Percentiles rank a stretch among this genome's conserved stretches.
Evolutionary conservation across 2,113 vertebrate genomes (phyloP).

Genomic region (Emydocephalus ijimae): DNA sequence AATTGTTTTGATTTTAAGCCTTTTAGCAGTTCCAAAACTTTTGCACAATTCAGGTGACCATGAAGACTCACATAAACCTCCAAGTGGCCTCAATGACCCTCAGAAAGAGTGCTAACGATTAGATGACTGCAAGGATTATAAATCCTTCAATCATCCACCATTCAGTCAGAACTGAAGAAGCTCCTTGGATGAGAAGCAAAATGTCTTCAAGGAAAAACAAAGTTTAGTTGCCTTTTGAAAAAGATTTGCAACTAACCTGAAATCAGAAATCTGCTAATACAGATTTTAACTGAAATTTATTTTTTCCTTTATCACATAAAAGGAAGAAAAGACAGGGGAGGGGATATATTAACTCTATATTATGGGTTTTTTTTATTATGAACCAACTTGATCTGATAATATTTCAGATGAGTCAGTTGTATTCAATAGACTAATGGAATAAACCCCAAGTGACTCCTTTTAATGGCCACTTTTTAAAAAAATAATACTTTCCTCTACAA

Average conservation of each 20-base stretch:
- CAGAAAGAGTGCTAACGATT: neutral
- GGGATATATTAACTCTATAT: neutral
- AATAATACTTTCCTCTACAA: neutral
- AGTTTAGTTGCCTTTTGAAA: neutral
- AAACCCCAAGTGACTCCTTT: neutral
- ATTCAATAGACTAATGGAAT: neutral
- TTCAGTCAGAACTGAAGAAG: neutral
- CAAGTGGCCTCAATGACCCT: neutral
- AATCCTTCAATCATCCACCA: neutral
- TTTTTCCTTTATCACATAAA: neutral
- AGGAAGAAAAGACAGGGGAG: neutral
- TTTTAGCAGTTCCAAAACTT: neutral
- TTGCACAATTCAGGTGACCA: neutral
- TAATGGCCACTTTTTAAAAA: neutral
- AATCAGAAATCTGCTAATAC: neutral
- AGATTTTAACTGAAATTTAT: neutral
- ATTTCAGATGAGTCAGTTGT: neutral
- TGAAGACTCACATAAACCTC: neutral
- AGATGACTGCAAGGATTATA: neutral
- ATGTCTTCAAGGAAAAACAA: neutral
- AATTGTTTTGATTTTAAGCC: neutral
- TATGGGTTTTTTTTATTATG: neutral
- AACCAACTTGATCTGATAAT: neutral
- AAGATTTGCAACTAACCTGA: neutral
- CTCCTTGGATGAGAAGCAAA: neutral